These are phyloP conservation scores for Guaruba guarouba DNA, from an alignment of 2,113 vertebrate genomes.

Conservation along the genomic window DNA sequence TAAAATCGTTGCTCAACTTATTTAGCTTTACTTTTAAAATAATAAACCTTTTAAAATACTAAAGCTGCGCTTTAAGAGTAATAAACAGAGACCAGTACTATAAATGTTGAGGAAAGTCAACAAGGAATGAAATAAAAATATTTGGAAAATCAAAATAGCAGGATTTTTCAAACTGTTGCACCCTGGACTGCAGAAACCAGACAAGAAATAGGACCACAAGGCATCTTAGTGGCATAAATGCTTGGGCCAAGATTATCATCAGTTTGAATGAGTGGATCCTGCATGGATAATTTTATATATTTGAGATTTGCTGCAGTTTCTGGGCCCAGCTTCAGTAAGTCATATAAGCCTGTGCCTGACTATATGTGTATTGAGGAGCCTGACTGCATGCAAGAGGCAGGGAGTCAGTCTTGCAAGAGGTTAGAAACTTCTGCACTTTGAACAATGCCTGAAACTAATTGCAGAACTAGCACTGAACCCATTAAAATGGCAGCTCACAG, in stretches of 20 bases:
- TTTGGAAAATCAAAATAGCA: not conserved
- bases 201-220: not conserved
- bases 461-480: not conserved
- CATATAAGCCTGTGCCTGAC: not conserved
- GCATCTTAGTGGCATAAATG: not conserved
- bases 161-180: not conserved
- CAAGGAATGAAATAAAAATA: not conserved
- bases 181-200: not conserved
- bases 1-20: not conserved
- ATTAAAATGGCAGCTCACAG: not conserved
- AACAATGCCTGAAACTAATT: not conserved
- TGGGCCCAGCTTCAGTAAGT: not conserved
- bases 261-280: not conserved
- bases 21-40: not conserved
- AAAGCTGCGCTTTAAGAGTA: not conserved
- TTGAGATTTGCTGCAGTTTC: not conserved
- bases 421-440: not conserved
- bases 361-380: not conserved
- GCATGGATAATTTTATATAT: not conserved
- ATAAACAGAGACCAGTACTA: not conserved
- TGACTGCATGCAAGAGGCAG: not conserved
- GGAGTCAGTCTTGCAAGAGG: not conserved
- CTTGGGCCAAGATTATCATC: not conserved
- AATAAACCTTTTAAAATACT: not conserved
- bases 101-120: not conserved